Evolutionary conservation across 2,113 vertebrate genomes (phyloP).

Genomic region (Pteruthius melanotis): DNA sequence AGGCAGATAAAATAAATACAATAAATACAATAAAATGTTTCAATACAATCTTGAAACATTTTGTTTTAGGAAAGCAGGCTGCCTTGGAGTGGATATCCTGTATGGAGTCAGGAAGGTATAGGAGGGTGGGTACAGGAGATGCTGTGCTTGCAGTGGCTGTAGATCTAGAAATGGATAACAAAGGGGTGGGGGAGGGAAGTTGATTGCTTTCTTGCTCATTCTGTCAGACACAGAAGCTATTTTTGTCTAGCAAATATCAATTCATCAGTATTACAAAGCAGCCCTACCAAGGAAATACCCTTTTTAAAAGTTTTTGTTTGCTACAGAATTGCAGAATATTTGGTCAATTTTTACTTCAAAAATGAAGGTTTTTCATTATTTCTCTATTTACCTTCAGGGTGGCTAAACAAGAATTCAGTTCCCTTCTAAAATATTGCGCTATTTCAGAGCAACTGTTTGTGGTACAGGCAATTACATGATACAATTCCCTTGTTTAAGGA

Average conservation of each 20-base stretch:
- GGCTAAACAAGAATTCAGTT: neutral
- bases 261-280: neutral
- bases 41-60: neutral
- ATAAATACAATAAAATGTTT: too few relatives aligned
- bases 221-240: neutral
- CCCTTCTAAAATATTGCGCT: neutral
- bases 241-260: neutral
- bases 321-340: neutral
- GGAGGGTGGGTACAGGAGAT: slow-evolving; percentile 28
- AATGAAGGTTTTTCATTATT: neutral
- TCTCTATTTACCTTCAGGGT: neutral
- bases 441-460: neutral
- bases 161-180: slow-evolving; percentile 46
- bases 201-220: neutral
- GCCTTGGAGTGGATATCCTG: slow-evolving; percentile 54
- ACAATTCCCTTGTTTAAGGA: neutral
- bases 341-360: neutral
- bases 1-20: slow-evolving; percentile 22
- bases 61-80: slow-evolving; percentile 37
- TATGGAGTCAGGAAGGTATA: slow-evolving; percentile 52
- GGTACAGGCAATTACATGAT: neutral
- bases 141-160: slow-evolving; percentile 1
- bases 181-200: neutral
- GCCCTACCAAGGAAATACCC: neutral
- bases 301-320: neutral